phyloP scores from a whole-genome alignment of 2,113 vertebrate genomes.

The Rhizomys pruinosus region DNA sequence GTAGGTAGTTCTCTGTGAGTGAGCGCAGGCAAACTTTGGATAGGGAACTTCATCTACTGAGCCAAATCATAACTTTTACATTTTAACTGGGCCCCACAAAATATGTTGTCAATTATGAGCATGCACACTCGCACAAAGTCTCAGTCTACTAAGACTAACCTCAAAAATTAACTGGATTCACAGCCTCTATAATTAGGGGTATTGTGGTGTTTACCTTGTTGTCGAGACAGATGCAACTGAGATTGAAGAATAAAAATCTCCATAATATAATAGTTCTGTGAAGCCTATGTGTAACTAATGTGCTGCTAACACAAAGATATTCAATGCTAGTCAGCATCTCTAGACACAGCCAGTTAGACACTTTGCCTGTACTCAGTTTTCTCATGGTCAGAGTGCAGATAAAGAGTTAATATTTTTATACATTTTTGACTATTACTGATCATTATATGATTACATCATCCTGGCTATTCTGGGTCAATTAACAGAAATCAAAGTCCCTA shows the following conservation, averaged over 20 bases:
- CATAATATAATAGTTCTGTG: no score
- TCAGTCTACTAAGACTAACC: fast-evolving
- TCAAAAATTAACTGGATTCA: background rate
- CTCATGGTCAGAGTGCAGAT: background rate
- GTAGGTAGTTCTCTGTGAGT: fast-evolving
- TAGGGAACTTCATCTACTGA: background rate
- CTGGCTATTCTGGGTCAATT: background rate
- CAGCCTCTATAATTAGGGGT: background rate
- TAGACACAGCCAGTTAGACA: background rate
- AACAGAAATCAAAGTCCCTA: background rate
- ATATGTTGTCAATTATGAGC: no score
- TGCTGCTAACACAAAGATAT: background rate
- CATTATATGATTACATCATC: background rate
- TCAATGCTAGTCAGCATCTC: background rate
- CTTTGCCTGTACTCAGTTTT: background rate
- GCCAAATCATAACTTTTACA: background rate
- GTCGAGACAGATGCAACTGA: background rate
- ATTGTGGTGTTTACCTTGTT: background rate
- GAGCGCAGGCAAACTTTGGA: no score
- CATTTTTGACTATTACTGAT: background rate
- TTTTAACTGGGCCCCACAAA: background rate
- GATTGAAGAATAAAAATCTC: background rate
- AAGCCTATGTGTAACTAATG: background rate
- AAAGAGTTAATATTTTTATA: background rate
- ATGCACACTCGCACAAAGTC: no score